A percentile compares a stretch with the other conserved stretches of the same genome.
These are phyloP conservation scores for Oscheius sp. DNA, from an alignment of 2,888 invertebrate species.

Conservation along the genomic window DNA sequence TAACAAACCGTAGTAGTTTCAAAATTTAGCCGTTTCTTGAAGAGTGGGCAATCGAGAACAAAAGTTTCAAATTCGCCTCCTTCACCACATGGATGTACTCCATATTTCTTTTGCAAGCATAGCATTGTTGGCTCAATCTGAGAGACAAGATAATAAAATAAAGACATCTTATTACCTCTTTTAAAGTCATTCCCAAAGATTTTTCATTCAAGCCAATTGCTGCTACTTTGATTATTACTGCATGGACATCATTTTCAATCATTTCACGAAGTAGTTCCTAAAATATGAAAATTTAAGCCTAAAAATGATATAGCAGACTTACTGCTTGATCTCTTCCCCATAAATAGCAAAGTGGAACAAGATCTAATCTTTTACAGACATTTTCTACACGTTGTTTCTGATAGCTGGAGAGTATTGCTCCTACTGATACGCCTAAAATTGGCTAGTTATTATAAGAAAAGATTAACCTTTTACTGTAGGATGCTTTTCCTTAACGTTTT, in stretches of 20 bases:
- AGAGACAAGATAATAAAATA: slow-evolving; percentile 19
- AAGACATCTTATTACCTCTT: slow-evolving; percentile 46
- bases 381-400: slow-evolving; percentile 86
- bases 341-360: slow-evolving; percentile 88
- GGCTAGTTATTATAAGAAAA: background rate
- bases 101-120: too few relatives aligned
- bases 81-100: slow-evolving; percentile 97
- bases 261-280: slow-evolving; percentile 92
- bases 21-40: slow-evolving; percentile 74
- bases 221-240: slow-evolving; percentile 94
- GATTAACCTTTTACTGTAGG: slow-evolving; percentile 59
- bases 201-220: slow-evolving; percentile 84
- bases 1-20: background rate
- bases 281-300: background rate
- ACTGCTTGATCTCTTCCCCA: slow-evolving; percentile 89
- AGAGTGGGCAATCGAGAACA: slow-evolving; percentile 94
- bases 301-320: slow-evolving; percentile 7
- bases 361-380: slow-evolving; percentile 83
- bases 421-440: slow-evolving; percentile 91
- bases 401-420: slow-evolving; percentile 97
- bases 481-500: slow-evolving; percentile 78
- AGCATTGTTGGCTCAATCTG: slow-evolving; percentile 87
- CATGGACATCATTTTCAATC: slow-evolving; percentile 89
- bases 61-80: slow-evolving; percentile 99
- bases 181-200: slow-evolving; percentile 64